phyloP scores from a whole-genome alignment of 92 coral and sea anemone genomes.

The Actinostola sp. region DNA sequence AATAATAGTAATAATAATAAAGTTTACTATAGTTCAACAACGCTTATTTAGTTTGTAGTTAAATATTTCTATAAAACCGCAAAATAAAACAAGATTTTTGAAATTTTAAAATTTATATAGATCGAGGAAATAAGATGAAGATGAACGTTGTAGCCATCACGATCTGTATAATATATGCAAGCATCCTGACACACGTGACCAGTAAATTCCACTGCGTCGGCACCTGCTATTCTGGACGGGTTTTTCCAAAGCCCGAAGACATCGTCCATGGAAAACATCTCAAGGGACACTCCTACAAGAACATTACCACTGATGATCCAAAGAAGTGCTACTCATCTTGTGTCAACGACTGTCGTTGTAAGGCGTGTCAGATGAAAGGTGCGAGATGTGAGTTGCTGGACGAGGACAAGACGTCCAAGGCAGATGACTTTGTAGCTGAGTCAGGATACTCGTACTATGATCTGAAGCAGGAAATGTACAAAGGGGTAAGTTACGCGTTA shows the following conservation, averaged over 20 bases:
- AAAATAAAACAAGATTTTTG: too few species aligned
- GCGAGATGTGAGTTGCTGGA: constrained; percentile 46
- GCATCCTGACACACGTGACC: too few species aligned
- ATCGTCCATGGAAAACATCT: constrained; percentile 33
- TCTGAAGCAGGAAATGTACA: constrained; percentile 12
- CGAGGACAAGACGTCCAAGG: constrained; percentile 44
- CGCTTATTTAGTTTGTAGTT: too few species aligned
- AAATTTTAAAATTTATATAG: too few species aligned
- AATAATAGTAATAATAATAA: too few species aligned
- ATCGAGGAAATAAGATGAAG: too few species aligned
- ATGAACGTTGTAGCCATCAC: too few species aligned
- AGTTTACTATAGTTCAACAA: too few species aligned
- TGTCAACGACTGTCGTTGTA: constrained; percentile 46
- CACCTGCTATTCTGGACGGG: constrained; percentile 38
- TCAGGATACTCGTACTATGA: constrained; percentile 29
- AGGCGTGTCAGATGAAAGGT: constrained; percentile 50
- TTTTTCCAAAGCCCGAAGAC: constrained; percentile 30
- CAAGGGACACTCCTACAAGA: constrained; percentile 33
- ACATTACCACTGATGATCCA: constrained; percentile 42
- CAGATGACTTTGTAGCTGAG: constrained; percentile 19
- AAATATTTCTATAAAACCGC: too few species aligned
- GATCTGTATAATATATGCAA: too few species aligned
- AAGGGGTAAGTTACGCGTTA: too few species aligned
- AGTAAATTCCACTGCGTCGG: constrained; percentile 7
- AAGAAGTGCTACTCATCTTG: constrained; percentile 38